Base-by-base conservation (phyloP, 2,113 vertebrate genomes). In the Lipophrys pholis region DNA sequence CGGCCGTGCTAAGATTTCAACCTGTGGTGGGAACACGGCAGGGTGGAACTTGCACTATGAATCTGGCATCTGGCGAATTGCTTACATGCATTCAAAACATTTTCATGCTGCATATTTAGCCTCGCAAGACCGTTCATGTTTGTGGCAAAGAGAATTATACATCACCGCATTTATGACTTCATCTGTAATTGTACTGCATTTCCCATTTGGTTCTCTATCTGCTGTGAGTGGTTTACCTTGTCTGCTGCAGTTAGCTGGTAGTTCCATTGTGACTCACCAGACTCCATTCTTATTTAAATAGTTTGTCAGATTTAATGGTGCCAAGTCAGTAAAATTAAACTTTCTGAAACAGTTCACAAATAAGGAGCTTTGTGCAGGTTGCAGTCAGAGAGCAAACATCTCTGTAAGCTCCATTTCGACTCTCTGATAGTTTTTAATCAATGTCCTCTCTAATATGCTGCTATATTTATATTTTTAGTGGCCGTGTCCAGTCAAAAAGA, bases 31-130 rank as follows among this genome's bases (percentile, higher is more conserved):
- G 55, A 78, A 30, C 50, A 40, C 17, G 36, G 61, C 41, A 56
- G 67, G 42, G 57, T 72, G 69, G 77, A 83, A 79, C 83, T 66
- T 77, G 30, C 70, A 66, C 54, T 66, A 64, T 63, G 69, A 74
- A 48, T 69, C 40, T 76, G 51, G 38, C 38, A 0, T 73, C 76
- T 76, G 59, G 40, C 55, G 80, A 63, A 72, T 80, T 15, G 61
- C 57, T 57, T 70, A 8, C 49, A 72, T 71, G 41, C 59, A 62
- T 87, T 67, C 80, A 38, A 78, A 53, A 57, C 56, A 57, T 79
- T 77, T 74, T 15, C 52, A 43, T 59, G 61, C 36, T 78, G 21
- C 39, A 45, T 66, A 6, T 56, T 38, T 6, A 36, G 14, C 38
- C 42, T 55, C 54, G 36, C 12, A 38, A 64, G 43, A 49, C 11